These are phyloP conservation scores for Drosophila fungiperda DNA, from an alignment of 2,888 invertebrate species.

Conservation along the genomic window DNA sequence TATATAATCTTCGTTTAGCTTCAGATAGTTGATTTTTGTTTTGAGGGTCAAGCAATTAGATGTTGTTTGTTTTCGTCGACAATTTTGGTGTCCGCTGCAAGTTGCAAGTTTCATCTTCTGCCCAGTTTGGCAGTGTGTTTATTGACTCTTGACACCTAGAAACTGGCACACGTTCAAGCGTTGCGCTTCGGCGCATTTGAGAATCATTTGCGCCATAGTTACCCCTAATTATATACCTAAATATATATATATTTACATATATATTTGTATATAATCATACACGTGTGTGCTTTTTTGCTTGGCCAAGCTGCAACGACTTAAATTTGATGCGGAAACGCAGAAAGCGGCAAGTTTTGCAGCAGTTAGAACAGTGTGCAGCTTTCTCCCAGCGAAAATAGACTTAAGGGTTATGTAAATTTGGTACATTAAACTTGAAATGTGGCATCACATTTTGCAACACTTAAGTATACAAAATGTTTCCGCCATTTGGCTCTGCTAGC, in stretches of 20 bases:
- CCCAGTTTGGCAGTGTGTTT: constrained; percentile 6
- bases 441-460: constrained; percentile 51
- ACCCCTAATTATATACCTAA: constrained; percentile 58
- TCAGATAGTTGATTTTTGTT: neutral
- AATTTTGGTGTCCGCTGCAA: constrained; percentile 24
- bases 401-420: constrained; percentile 65
- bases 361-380: constrained; percentile 63
- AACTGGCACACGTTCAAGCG: constrained; percentile 60
- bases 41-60: constrained; percentile 10
- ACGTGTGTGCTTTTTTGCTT: constrained; percentile 6
- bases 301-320: constrained; percentile 21
- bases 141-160: constrained; percentile 63
- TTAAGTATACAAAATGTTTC: constrained; percentile 36
- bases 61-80: constrained; percentile 33
- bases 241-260: neutral
- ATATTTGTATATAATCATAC: neutral
- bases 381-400: constrained; percentile 49
- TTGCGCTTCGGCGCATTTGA: constrained; percentile 64
- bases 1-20: neutral
- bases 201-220: constrained; percentile 65
- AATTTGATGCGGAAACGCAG: constrained; percentile 64
- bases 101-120: constrained; percentile 37
- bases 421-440: constrained; percentile 57
- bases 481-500: constrained; percentile 36
- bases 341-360: constrained; percentile 68